phyloP scores from a whole-genome alignment of 1,140 invertebrate species.

The Caenorhabditis brenneri region DNA sequence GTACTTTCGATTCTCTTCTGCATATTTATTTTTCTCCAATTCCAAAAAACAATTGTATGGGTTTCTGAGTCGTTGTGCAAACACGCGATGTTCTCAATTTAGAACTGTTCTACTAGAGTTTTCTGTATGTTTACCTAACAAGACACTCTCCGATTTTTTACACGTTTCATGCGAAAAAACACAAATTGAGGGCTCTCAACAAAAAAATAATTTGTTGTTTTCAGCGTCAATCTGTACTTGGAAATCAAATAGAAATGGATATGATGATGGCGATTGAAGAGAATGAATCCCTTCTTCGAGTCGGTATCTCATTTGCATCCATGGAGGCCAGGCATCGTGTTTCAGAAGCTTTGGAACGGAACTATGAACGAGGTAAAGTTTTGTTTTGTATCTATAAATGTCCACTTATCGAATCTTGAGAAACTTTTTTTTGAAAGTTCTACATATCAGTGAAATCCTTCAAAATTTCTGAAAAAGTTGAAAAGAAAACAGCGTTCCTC shows the following conservation, averaged over 20 bases:
- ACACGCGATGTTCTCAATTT: not conserved
- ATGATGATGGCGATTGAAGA: conserved; percentile 70
- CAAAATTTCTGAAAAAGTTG: too few relatives aligned
- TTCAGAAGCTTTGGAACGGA: conserved; percentile 68
- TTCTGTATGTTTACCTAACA: not conserved
- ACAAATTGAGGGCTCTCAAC: too few relatives aligned
- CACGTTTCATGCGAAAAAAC: not conserved
- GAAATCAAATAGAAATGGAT: conserved; percentile 71
- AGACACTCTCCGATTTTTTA: conserved; percentile 4
- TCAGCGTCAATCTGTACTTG: conserved; percentile 67
- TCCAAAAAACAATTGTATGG: too few relatives aligned
- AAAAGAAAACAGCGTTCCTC: too few relatives aligned
- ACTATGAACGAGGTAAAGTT: conserved; percentile 68
- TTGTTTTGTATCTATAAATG: not conserved
- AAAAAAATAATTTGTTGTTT: conserved; percentile 23
- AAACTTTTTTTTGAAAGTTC: not conserved
- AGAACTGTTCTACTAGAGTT: not conserved
- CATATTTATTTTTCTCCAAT: not conserved
- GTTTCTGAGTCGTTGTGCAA: not conserved
- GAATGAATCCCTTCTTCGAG: conserved; percentile 65
- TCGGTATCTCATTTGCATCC: conserved; percentile 60
- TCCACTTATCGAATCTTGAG: too few relatives aligned
- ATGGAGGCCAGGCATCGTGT: conserved; percentile 71
- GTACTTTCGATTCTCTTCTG: not conserved
- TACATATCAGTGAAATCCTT: too few relatives aligned